Base-by-base conservation (phyloP, 2,113 vertebrate species). In the Elgaria multicarinata region DNA sequence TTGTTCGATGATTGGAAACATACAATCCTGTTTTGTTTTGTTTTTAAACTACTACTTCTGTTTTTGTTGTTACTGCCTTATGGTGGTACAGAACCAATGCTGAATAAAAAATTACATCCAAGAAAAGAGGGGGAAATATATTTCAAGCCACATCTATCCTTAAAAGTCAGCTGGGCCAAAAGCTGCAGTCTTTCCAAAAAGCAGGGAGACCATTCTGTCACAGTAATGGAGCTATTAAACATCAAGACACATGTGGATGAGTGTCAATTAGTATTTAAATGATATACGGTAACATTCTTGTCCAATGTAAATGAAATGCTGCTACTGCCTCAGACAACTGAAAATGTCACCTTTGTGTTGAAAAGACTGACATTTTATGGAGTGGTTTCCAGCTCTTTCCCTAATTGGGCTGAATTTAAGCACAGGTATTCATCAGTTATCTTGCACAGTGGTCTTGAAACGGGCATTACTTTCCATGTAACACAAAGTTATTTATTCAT, bases 341-440 rank as follows among this genome's bases (percentile, higher is more conserved):
- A 89, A 95, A 95, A 85, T 96, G 95, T 95, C 95, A 94, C 94
- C 92, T 95, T 94, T 95, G 89, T 33, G 94, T 92, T 90, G 93
- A 86, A 92, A 94, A 95, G 93, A 67, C 92, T 94, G 95, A 94
- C 95, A 96, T 92, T 92, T 94, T 88, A 81, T 95, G 92, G 94
- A 95, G 93, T 93, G 91, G 83, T 86, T 93, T 91, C 92, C 92
- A 87, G 67, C 77, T 95, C 93, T 95, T 95, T 91, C 88, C 83
- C 83, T 79, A 83, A 78, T 91, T 91, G 90, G 92, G 87, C 90
- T 92, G 76, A 94, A 93, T 94, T 89, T 92, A 90, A 78, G 89
- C 89, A 83, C 79, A 89, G 90, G 62, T 74, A 78, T 92, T 94
- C 86, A 85, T 78, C 86, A 81, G 87, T 20, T 53, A 64, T 82